A percentile compares a stretch with the other conserved stretches of the same genome.
Evolutionary conservation across 1,140 invertebrate genomes (phyloP).

Genomic region (Leptinotarsa lineolata): DNA sequence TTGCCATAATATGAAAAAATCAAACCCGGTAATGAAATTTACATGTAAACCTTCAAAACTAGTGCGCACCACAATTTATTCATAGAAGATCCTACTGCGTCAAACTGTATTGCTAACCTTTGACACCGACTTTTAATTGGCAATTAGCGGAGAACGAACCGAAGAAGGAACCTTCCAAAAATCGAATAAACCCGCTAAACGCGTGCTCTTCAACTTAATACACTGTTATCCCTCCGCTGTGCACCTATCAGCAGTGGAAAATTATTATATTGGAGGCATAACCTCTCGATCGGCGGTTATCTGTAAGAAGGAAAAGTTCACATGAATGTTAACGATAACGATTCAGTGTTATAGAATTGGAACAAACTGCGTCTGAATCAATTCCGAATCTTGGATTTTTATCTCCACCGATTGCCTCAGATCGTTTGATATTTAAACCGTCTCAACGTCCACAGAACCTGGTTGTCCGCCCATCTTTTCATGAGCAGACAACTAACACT

Average conservation of each 20-base stretch:
- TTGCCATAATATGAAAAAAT: constrained; percentile 37
- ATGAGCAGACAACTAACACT: no score
- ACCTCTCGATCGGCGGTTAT: neutral
- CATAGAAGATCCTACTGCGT: neutral
- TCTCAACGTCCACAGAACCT: no score
- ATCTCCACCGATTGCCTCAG: no score
- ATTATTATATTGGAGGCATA: constrained; percentile 26
- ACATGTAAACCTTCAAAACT: constrained; percentile 3
- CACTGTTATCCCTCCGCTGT: constrained; percentile 13
- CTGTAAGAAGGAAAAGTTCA: constrained; percentile 7
- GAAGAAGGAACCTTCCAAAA: neutral
- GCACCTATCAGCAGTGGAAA: constrained; percentile 34
- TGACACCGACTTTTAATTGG: neutral
- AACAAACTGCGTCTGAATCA: neutral
- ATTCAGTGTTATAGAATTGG: neutral
- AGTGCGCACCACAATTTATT: neutral
- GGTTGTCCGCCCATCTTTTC: no score
- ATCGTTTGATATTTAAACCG: no score
- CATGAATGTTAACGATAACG: neutral
- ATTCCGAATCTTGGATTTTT: no score
- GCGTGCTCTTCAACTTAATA: constrained; percentile 31
- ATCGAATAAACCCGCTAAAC: constrained; percentile 29
- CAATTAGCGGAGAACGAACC: neutral
- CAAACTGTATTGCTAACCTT: constrained; percentile 5
- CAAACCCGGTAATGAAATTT: neutral